Evolutionary conservation across 2,888 invertebrate species (phyloP).

Genomic region (Platynereis dumerilii): DNA sequence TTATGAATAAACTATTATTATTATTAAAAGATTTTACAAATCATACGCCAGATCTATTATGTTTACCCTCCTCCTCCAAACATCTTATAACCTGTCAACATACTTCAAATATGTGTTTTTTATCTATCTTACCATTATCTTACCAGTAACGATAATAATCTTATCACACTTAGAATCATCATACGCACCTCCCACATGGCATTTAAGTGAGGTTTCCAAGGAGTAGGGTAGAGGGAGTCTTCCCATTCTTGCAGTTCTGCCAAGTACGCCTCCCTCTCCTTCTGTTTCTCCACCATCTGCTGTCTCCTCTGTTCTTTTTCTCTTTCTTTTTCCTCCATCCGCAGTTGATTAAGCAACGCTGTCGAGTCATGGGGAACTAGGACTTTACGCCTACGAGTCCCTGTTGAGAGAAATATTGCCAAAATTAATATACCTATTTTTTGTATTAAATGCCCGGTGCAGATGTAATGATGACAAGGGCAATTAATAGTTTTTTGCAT

Average conservation of each 20-base stretch:
- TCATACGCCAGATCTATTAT: too few species aligned
- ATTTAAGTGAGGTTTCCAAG: conserved; percentile 63
- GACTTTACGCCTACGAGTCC: conserved; percentile 42
- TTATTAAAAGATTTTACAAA: too few species aligned
- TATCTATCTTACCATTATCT: too few species aligned
- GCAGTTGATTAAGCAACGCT: conserved; percentile 58
- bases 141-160: too few species aligned
- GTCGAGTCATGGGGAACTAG: conserved; percentile 52
- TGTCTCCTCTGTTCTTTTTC: conserved; percentile 55
- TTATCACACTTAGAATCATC: too few species aligned
- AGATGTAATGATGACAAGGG: too few species aligned
- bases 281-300: conserved; percentile 59
- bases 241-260: conserved; percentile 66
- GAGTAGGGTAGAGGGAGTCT: conserved; percentile 61
- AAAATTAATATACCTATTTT: neutral
- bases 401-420: conserved; percentile 14
- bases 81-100: too few species aligned
- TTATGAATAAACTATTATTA: too few species aligned
- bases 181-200: conserved; percentile 69
- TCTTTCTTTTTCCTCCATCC: conserved; percentile 58
- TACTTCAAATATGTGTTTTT: too few species aligned
- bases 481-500: too few species aligned
- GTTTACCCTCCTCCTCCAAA: too few species aligned
- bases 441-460: too few species aligned
- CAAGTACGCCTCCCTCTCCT: conserved; percentile 63